Conservation (phyloP, 2,113 vertebrate species). For the Neopipo cinnamomea region DNA sequence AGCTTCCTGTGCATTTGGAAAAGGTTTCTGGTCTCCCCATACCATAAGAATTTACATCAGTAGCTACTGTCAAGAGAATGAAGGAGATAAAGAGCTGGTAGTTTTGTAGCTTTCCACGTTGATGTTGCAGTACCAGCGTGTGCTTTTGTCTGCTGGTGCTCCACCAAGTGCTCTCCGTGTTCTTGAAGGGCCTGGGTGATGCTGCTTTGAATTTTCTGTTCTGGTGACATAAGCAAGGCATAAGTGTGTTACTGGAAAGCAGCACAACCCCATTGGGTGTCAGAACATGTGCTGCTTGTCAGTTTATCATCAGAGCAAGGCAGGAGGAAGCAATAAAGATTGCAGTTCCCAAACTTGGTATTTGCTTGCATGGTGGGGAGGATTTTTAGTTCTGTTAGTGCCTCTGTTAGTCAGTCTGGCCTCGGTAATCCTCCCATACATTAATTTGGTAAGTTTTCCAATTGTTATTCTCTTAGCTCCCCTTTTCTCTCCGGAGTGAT, state of each 20-base stretch:
- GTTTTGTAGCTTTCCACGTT: background rate
- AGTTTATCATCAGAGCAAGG: background rate
- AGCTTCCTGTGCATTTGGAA: background rate
- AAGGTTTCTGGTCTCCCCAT: background rate
- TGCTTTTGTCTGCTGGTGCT: background rate
- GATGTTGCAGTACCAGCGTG: fast-evolving
- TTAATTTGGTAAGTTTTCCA: background rate
- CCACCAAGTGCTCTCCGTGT: fast-evolving
- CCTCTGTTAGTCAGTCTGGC: background rate
- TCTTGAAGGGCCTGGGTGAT: background rate
- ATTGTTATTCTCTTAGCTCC: background rate
- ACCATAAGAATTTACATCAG: background rate
- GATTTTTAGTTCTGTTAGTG: background rate
- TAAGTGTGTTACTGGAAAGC: background rate
- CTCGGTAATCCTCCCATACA: background rate
- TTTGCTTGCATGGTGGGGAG: background rate
- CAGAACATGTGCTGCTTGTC: background rate
- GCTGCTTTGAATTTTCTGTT: background rate
- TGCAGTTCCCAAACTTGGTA: background rate
- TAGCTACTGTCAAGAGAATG: background rate
- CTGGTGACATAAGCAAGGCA: background rate
- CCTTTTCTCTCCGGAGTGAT: background rate
- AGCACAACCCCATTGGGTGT: background rate
- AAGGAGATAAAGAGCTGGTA: background rate
- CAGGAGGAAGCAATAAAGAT: background rate